Evolutionary conservation across 2,113 vertebrate genomes (phyloP).

Genomic region (Anolis sagrei): DNA sequence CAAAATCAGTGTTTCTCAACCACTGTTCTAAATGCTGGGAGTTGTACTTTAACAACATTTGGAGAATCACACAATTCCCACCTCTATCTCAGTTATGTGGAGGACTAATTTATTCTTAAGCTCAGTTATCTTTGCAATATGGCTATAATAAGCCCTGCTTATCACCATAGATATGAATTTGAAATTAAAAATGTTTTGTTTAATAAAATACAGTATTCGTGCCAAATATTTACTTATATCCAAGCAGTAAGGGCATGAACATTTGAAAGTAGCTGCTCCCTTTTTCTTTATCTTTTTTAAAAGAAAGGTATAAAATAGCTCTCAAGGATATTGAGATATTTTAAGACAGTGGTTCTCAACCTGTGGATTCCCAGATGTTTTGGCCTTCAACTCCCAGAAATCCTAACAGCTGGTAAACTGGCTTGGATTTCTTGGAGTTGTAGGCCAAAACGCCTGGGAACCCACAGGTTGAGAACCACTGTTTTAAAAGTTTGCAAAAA

Average conservation of each 20-base stretch:
- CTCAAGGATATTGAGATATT: slow-evolving; percentile 10
- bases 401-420: no score
- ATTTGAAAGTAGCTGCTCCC: background rate
- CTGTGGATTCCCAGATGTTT: no score
- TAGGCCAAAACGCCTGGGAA: no score
- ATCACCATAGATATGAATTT: background rate
- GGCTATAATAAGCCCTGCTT: background rate
- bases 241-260: background rate
- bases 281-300: no score
- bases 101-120: background rate
- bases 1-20: no score
- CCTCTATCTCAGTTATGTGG: background rate
- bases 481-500: slow-evolving; percentile 71
- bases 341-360: no score
- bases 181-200: background rate
- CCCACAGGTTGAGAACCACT: no score
- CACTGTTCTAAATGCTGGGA: no score
- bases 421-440: no score
- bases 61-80: background rate
- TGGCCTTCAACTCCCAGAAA: no score
- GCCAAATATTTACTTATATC: background rate
- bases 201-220: background rate
- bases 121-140: background rate
- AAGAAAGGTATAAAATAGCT: slow-evolving; percentile 46
- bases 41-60: no score